These are phyloP conservation scores for Podiceps cristatus DNA, from an alignment of 2,113 vertebrate genomes.

Conservation along the genomic window DNA sequence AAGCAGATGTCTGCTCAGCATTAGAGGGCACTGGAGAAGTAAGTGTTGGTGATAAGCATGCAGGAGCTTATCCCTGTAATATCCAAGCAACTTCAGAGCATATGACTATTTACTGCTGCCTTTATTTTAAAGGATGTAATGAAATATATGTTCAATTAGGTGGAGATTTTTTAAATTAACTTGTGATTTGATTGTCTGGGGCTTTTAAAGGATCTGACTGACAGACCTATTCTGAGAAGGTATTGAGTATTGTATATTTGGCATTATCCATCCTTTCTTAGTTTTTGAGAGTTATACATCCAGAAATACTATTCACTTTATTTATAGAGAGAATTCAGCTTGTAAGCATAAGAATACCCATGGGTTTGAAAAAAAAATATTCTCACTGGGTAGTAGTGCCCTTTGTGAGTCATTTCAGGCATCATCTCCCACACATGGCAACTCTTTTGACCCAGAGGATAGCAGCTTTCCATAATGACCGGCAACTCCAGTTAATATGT, in stretches of 20 bases:
- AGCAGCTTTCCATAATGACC: background rate
- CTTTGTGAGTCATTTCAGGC: background rate
- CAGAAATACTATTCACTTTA: background rate
- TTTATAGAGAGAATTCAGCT: background rate
- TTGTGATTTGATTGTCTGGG: background rate
- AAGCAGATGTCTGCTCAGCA: background rate
- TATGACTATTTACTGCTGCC: background rate
- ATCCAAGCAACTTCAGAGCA: background rate
- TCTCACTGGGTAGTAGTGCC: background rate
- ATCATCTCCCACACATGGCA: background rate
- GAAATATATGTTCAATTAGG: background rate
- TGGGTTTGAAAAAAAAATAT: background rate
- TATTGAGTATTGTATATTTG: background rate
- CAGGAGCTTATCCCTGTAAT: background rate
- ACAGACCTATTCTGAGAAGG: background rate
- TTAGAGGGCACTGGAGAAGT: conserved; percentile 8
- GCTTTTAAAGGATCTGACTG: background rate
- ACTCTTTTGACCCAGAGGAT: background rate
- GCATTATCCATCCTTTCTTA: background rate
- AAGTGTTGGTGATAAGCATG: background rate
- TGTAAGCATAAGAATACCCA: background rate
- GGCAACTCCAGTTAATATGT: background rate
- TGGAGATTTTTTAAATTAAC: background rate
- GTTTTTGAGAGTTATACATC: background rate
- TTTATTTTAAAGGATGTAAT: background rate